Percentiles rank a stretch among this genome's conserved stretches.
Evolutionary conservation across 1,140 invertebrate genomes (phyloP).

Genomic region (Brachionus sp.): DNA sequence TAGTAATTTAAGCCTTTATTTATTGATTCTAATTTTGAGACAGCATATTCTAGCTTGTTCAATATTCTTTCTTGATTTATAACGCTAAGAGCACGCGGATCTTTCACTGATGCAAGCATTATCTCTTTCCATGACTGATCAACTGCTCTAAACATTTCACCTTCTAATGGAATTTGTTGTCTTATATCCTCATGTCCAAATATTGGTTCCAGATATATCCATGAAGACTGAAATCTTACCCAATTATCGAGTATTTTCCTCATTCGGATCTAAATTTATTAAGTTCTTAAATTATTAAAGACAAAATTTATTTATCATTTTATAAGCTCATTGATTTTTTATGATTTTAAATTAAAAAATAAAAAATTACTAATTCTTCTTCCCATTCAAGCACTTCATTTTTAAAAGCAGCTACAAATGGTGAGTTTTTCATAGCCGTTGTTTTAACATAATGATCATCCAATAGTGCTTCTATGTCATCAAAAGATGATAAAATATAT

Average conservation of each 20-base stretch:
- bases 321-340: background rate
- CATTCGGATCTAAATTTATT: conserved; percentile 52
- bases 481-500: conserved; percentile 57
- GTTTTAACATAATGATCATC: conserved; percentile 62
- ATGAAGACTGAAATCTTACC: conserved; percentile 63
- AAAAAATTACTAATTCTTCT: conserved; percentile 52
- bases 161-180: conserved; percentile 61
- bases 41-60: conserved; percentile 56
- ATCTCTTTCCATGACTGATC: conserved; percentile 29
- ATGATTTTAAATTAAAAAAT: background rate
- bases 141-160: conserved; percentile 57
- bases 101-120: background rate
- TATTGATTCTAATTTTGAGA: conserved; percentile 54
- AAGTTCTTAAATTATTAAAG: background rate
- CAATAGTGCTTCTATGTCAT: conserved; percentile 60
- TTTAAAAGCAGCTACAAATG: conserved; percentile 61
- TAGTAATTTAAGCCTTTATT: conserved; percentile 55
- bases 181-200: conserved; percentile 61
- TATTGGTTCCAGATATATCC: conserved; percentile 61
- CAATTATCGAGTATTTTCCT: conserved; percentile 62
- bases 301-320: background rate
- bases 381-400: conserved; percentile 64
- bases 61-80: conserved; percentile 61
- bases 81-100: conserved; percentile 55
- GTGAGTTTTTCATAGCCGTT: conserved; percentile 60